Percentiles rank a stretch among this genome's conserved stretches.
These are phyloP conservation scores for Poecile atricapillus DNA, from an alignment of 2,113 vertebrate genomes.

Conservation along the genomic window DNA sequence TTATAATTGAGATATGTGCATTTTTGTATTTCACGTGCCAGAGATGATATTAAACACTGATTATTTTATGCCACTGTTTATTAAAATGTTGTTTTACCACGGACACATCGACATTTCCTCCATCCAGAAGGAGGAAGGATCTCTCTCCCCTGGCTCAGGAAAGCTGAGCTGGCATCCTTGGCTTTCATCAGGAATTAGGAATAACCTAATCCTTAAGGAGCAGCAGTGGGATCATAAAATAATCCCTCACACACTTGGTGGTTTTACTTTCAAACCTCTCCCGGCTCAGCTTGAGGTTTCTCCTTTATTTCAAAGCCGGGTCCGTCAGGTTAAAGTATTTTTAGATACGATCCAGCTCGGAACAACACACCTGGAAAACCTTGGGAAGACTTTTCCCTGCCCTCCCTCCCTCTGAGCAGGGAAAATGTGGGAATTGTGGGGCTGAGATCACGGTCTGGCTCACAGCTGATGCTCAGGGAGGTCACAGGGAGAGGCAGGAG, in stretches of 20 bases:
- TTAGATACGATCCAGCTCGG: background rate
- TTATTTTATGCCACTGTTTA: constrained; percentile 79
- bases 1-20: constrained; percentile 66
- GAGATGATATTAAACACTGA: constrained; percentile 81
- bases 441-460: background rate
- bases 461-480: background rate
- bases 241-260: background rate
- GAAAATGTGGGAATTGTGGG: background rate
- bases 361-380: background rate
- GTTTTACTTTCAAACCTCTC: background rate
- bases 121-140: background rate
- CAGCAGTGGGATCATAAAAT: background rate
- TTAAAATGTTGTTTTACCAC: constrained; percentile 72
- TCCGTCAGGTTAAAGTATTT: background rate
- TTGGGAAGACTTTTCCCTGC: background rate
- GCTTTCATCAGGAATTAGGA: background rate
- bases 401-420: background rate
- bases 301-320: background rate
- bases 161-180: background rate
- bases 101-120: constrained; percentile 8
- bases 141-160: background rate
- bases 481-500: background rate
- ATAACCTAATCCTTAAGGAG: background rate
- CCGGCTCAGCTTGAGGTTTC: background rate
- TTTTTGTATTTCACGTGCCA: constrained; percentile 77